phyloP scores from a whole-genome alignment of 2,888 invertebrate species.

The Octonoba sinensis region DNA sequence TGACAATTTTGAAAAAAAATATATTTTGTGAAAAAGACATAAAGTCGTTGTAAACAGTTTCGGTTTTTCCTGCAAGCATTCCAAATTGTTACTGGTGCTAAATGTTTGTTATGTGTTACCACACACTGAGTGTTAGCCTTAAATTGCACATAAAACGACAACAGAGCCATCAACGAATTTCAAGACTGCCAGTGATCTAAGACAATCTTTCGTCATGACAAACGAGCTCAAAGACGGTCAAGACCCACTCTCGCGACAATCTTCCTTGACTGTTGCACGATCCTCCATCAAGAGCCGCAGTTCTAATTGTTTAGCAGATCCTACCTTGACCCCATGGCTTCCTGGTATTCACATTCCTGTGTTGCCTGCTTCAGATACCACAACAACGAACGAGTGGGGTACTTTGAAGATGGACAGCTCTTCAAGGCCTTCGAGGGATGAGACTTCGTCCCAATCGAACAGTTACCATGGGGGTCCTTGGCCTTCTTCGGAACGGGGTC shows the following conservation, averaged over 20 bases:
- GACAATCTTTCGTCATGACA: no score
- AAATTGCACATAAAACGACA: neutral
- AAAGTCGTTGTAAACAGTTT: no score
- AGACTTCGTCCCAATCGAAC: slow-evolving; percentile 42
- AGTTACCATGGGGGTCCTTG: slow-evolving; percentile 29
- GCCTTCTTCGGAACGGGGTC: slow-evolving; percentile 21
- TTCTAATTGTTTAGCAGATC: slow-evolving; percentile 48
- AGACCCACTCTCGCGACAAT: neutral
- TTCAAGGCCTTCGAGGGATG: slow-evolving; percentile 29
- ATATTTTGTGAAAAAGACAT: no score
- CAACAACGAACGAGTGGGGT: slow-evolving; percentile 48
- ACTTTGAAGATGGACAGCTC: slow-evolving; percentile 19
- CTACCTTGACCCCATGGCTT: slow-evolving; percentile 32
- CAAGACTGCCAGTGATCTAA: neutral
- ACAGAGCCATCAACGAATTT: slow-evolving; percentile 1
- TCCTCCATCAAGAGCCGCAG: slow-evolving; percentile 49
- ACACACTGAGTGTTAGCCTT: no score
- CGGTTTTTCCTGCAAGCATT: no score
- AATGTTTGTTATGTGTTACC: no score
- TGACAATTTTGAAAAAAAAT: no score
- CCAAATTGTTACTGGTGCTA: no score
- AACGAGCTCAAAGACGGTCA: neutral
- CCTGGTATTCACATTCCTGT: slow-evolving; percentile 19
- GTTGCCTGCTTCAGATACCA: slow-evolving; percentile 10
- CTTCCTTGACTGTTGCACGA: slow-evolving; percentile 27